A percentile compares a stretch with the other conserved stretches of the same genome.
Conservation (phyloP, 2,797 vertebrate species). For the Dendrocincla fuliginosa region DNA sequence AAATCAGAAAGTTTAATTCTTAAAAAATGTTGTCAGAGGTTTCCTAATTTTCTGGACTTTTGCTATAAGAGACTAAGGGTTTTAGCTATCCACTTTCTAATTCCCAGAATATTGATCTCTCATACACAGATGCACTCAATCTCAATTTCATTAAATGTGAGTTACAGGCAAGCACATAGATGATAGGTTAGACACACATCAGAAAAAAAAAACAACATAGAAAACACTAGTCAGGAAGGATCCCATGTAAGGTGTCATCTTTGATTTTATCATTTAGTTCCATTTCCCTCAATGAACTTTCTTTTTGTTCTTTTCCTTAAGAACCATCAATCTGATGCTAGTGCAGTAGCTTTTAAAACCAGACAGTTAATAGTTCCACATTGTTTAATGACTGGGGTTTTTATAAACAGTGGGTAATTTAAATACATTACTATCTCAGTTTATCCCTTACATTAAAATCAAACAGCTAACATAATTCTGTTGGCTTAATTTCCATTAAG, state of each 20-base stretch:
- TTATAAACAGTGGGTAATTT: neutral
- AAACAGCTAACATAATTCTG: neutral
- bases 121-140: neutral
- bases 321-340: neutral
- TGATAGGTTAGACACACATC: neutral
- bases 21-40: neutral
- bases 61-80: neutral
- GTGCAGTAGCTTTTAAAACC: neutral
- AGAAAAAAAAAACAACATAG: rapidly evolving
- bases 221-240: neutral
- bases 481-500: neutral
- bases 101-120: neutral
- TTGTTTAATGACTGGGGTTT: neutral
- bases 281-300: neutral
- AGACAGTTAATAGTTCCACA: neutral
- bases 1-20: neutral
- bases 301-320: neutral
- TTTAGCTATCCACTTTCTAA: neutral
- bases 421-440: neutral
- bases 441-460: neutral
- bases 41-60: neutral
- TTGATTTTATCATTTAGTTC: neutral
- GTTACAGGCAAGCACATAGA: neutral
- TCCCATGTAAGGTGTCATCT: neutral
- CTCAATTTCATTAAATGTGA: neutral